phyloP scores from a whole-genome alignment of 2,113 vertebrate genomes.

The Myocastor coypus region DNA sequence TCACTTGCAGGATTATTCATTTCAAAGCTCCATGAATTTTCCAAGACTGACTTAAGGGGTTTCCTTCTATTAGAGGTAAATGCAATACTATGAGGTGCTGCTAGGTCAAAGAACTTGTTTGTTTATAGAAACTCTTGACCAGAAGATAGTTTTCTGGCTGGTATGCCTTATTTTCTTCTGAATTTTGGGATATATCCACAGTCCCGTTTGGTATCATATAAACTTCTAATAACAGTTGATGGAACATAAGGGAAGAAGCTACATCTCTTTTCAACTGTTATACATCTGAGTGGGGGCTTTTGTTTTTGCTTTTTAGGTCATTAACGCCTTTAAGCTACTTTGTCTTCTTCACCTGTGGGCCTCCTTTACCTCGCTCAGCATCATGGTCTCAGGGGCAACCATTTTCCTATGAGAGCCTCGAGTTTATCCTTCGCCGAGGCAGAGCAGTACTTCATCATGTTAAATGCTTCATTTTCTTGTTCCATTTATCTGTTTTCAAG shows the following conservation, averaged over 20 bases:
- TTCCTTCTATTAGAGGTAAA: slow-evolving; percentile 1
- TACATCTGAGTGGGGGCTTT: background rate
- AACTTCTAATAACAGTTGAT: background rate
- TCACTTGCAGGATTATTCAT: slow-evolving; percentile 17
- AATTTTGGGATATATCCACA: background rate
- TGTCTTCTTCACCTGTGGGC: background rate
- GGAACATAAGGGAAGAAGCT: background rate
- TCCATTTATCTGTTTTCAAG: background rate
- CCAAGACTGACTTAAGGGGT: background rate
- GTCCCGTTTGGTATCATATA: background rate
- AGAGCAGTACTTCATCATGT: background rate
- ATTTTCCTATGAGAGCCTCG: background rate
- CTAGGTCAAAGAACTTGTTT: background rate
- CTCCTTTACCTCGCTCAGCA: background rate
- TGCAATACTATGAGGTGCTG: background rate
- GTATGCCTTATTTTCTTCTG: slow-evolving; percentile 6
- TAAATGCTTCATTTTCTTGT: background rate
- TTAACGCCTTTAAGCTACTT: background rate
- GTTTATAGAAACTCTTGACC: background rate
- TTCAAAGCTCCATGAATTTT: slow-evolving; percentile 43
- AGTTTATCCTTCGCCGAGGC: background rate
- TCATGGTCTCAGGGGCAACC: background rate
- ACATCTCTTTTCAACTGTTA: background rate
- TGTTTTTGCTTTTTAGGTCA: background rate
- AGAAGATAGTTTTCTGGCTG: background rate